Percentiles rank a stretch among this genome's conserved stretches.
phyloP scores from a whole-genome alignment of 1,140 invertebrate genomes.

The Coelopa frigida region DNA sequence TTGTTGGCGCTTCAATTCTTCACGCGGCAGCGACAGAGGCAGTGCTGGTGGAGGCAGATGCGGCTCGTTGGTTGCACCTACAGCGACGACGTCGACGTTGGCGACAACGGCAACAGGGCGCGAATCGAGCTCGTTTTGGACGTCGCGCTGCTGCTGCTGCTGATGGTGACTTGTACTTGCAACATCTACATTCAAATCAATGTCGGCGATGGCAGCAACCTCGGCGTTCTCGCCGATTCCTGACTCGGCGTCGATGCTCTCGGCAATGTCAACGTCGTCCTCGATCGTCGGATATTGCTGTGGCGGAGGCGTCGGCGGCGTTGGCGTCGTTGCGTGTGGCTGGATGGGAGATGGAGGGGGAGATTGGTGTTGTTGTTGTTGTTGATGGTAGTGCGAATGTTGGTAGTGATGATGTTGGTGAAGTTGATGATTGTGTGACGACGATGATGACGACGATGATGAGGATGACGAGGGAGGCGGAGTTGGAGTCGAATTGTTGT shows the following conservation, averaged over 20 bases:
- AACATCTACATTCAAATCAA: slow-evolving; percentile 12
- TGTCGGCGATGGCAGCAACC: slow-evolving; percentile 5
- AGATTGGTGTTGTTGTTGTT: slow-evolving; percentile 31
- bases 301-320: too few relatives aligned
- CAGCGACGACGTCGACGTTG: slow-evolving; percentile 5
- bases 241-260: slow-evolving; percentile 31
- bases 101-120: slow-evolving; percentile 27
- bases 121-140: slow-evolving; percentile 16
- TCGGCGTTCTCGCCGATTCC: slow-evolving; percentile 6
- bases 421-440: slow-evolving; percentile 10
- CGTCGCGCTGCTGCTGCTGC: slow-evolving; percentile 10
- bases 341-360: slow-evolving; percentile 36
- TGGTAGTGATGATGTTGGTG: slow-evolving; percentile 12
- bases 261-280: slow-evolving; percentile 30
- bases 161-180: slow-evolving; percentile 13
- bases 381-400: slow-evolving; percentile 10
- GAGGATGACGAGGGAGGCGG: slow-evolving; percentile 11
- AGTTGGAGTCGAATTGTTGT: slow-evolving; percentile 16
- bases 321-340: too few relatives aligned
- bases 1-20: background rate
- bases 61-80: slow-evolving; percentile 8
- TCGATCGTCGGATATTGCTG: slow-evolving; percentile 11
- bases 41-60: slow-evolving; percentile 14
- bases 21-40: slow-evolving; percentile 12
- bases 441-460: slow-evolving; percentile 10